Evolutionary conservation across 2,797 vertebrate species (phyloP).

Genomic region (Gambelia wislizenii): DNA sequence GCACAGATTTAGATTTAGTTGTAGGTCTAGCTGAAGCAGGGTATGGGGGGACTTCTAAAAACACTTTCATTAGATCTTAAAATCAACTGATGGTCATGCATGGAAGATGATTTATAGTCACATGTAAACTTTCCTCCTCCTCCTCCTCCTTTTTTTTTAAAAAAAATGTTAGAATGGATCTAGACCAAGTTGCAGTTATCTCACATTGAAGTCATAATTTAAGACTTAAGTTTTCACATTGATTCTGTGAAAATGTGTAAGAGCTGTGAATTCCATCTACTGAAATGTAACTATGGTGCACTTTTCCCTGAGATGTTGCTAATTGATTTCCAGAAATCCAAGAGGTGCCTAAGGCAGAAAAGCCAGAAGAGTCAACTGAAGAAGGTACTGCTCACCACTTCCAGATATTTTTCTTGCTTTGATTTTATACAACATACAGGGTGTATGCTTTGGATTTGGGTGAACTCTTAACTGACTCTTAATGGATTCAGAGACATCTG

Average conservation of each 20-base stretch:
- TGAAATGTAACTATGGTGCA: not conserved
- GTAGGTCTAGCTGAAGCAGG: not conserved
- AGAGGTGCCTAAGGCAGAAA: conserved; percentile 29
- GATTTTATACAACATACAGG: not conserved
- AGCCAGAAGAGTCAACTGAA: conserved; percentile 57
- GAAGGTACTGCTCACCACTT: conserved; percentile 62
- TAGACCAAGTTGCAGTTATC: not conserved
- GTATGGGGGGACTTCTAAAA: not conserved
- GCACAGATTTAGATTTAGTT: not conserved
- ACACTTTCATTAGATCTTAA: not conserved
- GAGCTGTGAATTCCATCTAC: not conserved
- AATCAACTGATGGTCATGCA: not conserved
- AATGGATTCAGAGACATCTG: not conserved
- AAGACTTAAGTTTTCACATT: not conserved
- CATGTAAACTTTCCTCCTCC: not conserved
- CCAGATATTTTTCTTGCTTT: rapidly evolving
- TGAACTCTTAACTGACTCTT: not conserved
- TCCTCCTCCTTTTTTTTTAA: not conserved
- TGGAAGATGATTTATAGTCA: not conserved
- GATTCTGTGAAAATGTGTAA: not conserved
- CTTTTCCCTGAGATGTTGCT: not conserved
- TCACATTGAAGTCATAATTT: not conserved
- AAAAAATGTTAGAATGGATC: not conserved
- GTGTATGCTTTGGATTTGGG: not conserved
- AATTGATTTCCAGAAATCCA: conserved; percentile 43